phyloP scores from a whole-genome alignment of 2,888 invertebrate species.

The Liodrosophila aerea region DNA sequence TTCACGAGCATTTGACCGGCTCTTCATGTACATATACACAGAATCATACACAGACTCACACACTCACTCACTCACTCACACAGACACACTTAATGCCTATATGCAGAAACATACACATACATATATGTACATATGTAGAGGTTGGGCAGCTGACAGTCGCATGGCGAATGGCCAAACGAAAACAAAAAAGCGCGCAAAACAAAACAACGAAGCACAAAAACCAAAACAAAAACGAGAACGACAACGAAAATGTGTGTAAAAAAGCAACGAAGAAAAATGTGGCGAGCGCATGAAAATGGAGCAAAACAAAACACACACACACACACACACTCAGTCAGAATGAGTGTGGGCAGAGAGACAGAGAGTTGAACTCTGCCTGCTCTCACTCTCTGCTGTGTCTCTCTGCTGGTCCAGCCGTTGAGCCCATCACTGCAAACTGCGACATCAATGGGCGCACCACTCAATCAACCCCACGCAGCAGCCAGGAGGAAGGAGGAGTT shows the following conservation, averaged over 20 bases:
- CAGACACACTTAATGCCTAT: slow-evolving; percentile 19
- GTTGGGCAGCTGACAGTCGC: slow-evolving; percentile 72
- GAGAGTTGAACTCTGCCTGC: slow-evolving; percentile 1
- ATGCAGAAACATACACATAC: slow-evolving; percentile 9
- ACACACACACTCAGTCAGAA: slow-evolving; percentile 17
- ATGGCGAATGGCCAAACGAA: slow-evolving; percentile 74
- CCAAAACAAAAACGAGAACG: slow-evolving; percentile 71
- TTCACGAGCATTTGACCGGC: slow-evolving; percentile 58
- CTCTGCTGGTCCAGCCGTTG: slow-evolving; percentile 23
- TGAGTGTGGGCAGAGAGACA: slow-evolving; percentile 6
- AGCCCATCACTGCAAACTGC: slow-evolving; percentile 41
- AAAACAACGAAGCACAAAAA: slow-evolving; percentile 72
- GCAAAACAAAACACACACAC: no score
- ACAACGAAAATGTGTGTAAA: slow-evolving; percentile 58
- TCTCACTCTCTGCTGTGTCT: no score
- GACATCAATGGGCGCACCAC: slow-evolving; percentile 75
- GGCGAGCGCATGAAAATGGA: slow-evolving; percentile 55
- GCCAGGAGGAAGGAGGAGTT: no score
- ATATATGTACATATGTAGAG: background rate
- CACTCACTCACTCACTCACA: background rate
- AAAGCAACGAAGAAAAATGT: slow-evolving; percentile 50
- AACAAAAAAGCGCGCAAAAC: slow-evolving; percentile 73
- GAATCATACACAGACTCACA: slow-evolving; percentile 7
- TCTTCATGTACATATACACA: slow-evolving; percentile 11
- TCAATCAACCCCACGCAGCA: slow-evolving; percentile 69